Conservation (phyloP, 2,797 vertebrate genomes). For the Paguma larvata region DNA sequence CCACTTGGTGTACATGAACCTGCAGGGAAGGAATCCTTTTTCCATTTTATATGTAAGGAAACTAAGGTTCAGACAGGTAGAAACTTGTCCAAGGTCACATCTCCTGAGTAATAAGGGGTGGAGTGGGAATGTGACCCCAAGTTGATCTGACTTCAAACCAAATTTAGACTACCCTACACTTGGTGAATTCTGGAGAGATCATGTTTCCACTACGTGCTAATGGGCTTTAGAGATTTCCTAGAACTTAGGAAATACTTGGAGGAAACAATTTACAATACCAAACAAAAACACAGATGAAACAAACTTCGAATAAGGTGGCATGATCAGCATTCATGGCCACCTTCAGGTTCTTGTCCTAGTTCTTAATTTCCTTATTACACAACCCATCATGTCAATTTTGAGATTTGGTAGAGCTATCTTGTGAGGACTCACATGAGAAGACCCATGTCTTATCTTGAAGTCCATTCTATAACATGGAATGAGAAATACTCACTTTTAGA, state of each 20-base stretch:
- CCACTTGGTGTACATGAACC: not conserved
- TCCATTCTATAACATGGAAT: not conserved
- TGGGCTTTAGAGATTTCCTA: not conserved
- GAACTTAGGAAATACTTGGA: not conserved
- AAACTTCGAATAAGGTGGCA: not conserved
- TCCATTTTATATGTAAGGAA: not conserved
- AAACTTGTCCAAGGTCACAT: not conserved
- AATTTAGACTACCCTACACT: too few species aligned
- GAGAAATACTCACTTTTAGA: constrained; percentile 7
- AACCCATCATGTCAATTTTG: not conserved
- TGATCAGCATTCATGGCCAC: not conserved
- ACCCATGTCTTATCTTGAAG: not conserved
- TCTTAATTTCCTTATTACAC: not conserved
- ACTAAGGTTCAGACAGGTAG: not conserved
- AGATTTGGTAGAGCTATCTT: not conserved
- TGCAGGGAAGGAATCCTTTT: not conserved
- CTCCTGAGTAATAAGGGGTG: not conserved
- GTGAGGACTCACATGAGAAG: not conserved
- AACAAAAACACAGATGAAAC: not conserved
- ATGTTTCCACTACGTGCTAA: not conserved
- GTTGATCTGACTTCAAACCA: not conserved
- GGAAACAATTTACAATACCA: not conserved
- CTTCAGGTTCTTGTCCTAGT: not conserved
- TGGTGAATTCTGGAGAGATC: not conserved
- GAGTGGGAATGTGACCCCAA: not conserved